These are phyloP conservation scores for Cyanocitta stelleri DNA, from an alignment of 2,113 vertebrate species.

Conservation along the genomic window DNA sequence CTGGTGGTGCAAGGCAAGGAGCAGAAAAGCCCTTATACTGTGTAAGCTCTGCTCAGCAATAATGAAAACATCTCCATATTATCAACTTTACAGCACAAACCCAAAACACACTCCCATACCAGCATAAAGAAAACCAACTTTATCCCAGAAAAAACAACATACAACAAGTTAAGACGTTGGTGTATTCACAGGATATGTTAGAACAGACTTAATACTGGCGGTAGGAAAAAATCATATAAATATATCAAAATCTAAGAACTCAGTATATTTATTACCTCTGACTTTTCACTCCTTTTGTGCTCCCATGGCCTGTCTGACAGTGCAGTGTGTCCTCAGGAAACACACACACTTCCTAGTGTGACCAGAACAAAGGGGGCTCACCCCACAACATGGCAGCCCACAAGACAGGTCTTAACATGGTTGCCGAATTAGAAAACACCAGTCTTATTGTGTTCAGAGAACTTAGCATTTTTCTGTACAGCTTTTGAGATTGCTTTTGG, in stretches of 20 bases:
- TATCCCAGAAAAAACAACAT: neutral
- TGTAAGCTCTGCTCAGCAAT: neutral
- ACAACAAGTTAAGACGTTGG: neutral
- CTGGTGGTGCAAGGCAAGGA: neutral
- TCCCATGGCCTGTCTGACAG: neutral
- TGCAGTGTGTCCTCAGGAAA: neutral
- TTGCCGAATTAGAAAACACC: neutral
- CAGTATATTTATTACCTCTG: neutral
- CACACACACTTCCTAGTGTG: neutral
- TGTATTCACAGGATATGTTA: neutral
- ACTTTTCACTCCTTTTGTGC: neutral
- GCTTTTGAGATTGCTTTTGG: slow-evolving; percentile 10
- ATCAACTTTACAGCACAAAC: neutral
- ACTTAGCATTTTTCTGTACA: neutral
- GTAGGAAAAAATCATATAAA: neutral
- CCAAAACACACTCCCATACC: neutral
- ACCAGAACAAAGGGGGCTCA: neutral
- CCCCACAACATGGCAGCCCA: neutral
- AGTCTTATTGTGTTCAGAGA: neutral
- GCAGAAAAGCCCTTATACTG: neutral
- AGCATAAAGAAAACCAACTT: neutral
- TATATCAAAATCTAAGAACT: neutral
- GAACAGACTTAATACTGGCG: neutral
- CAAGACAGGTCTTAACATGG: neutral
- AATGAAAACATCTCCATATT: neutral